Evolutionary conservation across 2,797 vertebrate genomes (phyloP).

Genomic region (Hephaestus fuliginosus): DNA sequence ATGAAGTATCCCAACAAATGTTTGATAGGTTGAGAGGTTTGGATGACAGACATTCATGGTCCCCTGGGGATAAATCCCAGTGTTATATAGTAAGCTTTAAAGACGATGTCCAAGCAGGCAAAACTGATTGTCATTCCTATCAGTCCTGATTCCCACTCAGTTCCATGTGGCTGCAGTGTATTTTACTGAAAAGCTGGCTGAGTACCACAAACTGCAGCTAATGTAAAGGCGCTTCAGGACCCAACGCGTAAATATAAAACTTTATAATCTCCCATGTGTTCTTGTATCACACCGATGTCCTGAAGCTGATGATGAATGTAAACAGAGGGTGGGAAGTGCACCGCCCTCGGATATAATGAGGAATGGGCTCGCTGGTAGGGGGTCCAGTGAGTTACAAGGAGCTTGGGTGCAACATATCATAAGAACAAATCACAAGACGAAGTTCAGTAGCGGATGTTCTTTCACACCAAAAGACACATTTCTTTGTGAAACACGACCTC

Average conservation of each 20-base stretch:
- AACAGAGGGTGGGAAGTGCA: slow-evolving; percentile 18
- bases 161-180: background rate
- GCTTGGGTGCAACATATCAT: slow-evolving; percentile 10
- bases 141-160: background rate
- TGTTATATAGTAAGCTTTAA: background rate
- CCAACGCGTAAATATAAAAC: background rate
- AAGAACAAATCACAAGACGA: slow-evolving; percentile 24
- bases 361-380: background rate
- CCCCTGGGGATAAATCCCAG: background rate
- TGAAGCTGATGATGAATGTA: slow-evolving; percentile 21
- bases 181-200: background rate
- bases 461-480: slow-evolving; percentile 34
- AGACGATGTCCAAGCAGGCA: background rate
- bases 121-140: background rate
- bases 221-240: background rate
- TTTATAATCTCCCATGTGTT: background rate
- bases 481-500: slow-evolving; percentile 22
- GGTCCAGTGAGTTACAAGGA: slow-evolving; percentile 22
- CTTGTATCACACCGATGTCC: background rate
- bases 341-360: slow-evolving; percentile 32
- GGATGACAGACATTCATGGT: background rate
- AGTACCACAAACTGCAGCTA: background rate
- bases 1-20: background rate
- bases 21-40: background rate
- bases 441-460: slow-evolving; percentile 42